phyloP scores from a whole-genome alignment of 2,797 vertebrate species.

The Momotus momota region DNA sequence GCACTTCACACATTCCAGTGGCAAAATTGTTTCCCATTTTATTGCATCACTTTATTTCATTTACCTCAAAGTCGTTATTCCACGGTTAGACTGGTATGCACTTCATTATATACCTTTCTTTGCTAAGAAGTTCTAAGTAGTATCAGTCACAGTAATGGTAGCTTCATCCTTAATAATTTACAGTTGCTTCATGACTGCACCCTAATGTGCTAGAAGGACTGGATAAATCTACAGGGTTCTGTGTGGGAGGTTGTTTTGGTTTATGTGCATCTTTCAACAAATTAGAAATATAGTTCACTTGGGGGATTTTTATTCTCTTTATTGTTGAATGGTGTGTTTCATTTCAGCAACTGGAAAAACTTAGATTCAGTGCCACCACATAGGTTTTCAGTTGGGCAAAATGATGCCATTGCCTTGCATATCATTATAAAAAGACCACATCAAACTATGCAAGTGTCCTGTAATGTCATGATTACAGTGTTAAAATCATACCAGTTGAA shows the following conservation, averaged over 20 bases:
- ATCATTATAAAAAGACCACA: constrained; percentile 67
- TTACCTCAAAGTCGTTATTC: not conserved
- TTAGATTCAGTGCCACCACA: not conserved
- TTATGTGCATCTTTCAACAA: not conserved
- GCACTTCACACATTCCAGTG: not conserved
- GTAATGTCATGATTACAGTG: constrained; percentile 58
- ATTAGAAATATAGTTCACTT: not conserved
- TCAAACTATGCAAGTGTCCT: constrained; percentile 50
- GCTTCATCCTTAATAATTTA: not conserved
- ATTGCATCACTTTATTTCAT: not conserved
- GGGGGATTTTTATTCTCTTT: not conserved
- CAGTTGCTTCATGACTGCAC: not conserved
- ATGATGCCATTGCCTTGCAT: constrained; percentile 51
- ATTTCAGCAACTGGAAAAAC: constrained; percentile 45
- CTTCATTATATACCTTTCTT: not conserved
- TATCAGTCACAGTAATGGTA: not conserved
- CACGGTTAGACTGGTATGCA: not conserved
- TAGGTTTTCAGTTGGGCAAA: constrained; percentile 47
- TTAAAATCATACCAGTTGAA: constrained; percentile 14
- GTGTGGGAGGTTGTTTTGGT: not conserved
- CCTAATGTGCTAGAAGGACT: not conserved
- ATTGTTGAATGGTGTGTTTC: not conserved
- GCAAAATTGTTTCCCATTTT: not conserved
- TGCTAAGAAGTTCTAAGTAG: not conserved
- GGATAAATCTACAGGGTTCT: not conserved